These are phyloP conservation scores for Prunella fulvescens DNA, from an alignment of 2,113 vertebrate genomes.

Conservation along the genomic window DNA sequence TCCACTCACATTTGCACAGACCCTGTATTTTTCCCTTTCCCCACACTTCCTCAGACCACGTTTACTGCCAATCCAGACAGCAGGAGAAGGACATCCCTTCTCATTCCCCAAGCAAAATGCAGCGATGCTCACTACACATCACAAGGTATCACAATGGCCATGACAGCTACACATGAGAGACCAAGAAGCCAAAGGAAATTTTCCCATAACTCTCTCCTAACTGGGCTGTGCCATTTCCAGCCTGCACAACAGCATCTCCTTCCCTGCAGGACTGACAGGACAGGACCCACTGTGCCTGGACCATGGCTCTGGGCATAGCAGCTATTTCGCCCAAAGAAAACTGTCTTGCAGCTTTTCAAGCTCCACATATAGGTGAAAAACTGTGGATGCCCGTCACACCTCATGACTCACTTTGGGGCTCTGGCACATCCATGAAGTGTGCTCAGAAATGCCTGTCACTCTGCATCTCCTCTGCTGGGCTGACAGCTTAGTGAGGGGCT, in stretches of 20 bases:
- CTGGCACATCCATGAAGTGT: neutral
- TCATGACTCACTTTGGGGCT: neutral
- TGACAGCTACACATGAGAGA: neutral
- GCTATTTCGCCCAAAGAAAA: neutral
- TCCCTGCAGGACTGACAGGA: neutral
- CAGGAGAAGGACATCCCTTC: neutral
- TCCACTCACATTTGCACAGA: neutral
- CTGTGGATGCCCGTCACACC: neutral
- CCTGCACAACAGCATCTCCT: neutral
- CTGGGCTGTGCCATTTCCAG: neutral
- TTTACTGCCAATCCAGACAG: neutral
- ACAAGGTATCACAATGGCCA: neutral
- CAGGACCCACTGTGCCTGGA: rapidly evolving
- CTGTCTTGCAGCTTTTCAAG: neutral
- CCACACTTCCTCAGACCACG: neutral
- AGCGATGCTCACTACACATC: rapidly evolving
- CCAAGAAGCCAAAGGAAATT: neutral
- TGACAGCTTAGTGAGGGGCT: neutral
- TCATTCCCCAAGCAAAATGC: neutral
- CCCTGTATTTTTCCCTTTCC: neutral
- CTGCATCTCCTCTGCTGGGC: neutral
- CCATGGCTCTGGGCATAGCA: neutral
- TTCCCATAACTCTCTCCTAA: neutral
- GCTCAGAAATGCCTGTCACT: constrained; percentile 16
- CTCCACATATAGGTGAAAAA: neutral